Evolutionary conservation across 1,140 invertebrate genomes (phyloP).

Genomic region (Papilio xuthus): DNA sequence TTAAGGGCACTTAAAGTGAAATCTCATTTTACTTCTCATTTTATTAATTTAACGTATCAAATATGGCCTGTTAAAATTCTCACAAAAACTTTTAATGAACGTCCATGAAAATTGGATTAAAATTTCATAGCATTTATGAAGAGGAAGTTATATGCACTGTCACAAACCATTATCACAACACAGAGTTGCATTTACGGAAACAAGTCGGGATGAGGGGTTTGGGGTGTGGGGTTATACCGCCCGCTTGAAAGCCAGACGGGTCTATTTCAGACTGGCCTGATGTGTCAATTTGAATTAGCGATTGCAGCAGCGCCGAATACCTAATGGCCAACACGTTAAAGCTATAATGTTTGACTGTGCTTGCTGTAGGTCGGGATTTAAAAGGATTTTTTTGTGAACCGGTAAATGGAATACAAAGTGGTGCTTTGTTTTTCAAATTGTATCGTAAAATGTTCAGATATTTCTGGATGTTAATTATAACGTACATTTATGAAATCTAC

Average conservation of each 20-base stretch:
- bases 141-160: conserved; percentile 54
- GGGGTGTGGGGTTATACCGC: conserved; percentile 48
- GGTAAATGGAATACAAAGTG: not conserved
- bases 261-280: conserved; percentile 78
- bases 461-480: not conserved
- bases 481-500: not conserved
- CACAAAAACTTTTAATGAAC: conserved; percentile 44
- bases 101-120: conserved; percentile 39
- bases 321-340: conserved; percentile 44
- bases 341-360: conserved; percentile 40
- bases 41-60: conserved; percentile 26
- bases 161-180: conserved; percentile 70
- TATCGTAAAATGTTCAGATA: not conserved
- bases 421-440: not conserved
- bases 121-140: conserved; percentile 54
- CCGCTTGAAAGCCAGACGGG: conserved; percentile 58
- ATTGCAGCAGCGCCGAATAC: conserved; percentile 61
- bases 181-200: conserved; percentile 51
- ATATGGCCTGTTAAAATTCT: conserved; percentile 17
- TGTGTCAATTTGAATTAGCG: conserved; percentile 79
- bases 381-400: conserved; percentile 1
- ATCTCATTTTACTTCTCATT: not conserved
- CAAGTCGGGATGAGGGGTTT: conserved; percentile 44
- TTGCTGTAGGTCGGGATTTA: conserved; percentile 42
- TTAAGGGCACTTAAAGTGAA: not conserved